Percentiles rank a stretch among this genome's conserved stretches.
Evolutionary conservation across 2,888 invertebrate species (phyloP).

Genomic region (Drosophila multiciliata): DNA sequence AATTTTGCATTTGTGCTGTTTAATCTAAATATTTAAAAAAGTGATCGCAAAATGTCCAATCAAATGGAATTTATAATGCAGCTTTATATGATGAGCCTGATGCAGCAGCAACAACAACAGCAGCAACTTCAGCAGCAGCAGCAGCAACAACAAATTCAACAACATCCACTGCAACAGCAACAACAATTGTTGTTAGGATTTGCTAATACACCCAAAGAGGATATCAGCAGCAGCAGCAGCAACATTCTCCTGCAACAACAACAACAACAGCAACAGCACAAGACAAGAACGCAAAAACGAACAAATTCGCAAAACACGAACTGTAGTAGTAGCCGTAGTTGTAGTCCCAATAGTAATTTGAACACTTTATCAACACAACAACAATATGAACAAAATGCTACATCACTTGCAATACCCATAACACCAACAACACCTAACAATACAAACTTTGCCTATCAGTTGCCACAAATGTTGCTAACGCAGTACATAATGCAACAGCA

Average conservation of each 20-base stretch:
- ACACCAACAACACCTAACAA: slow-evolving; percentile 55
- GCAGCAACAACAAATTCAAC: slow-evolving; percentile 35
- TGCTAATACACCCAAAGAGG: slow-evolving; percentile 67
- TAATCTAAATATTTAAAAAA: slow-evolving; percentile 19
- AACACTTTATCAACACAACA: slow-evolving; percentile 59
- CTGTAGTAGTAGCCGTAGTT: slow-evolving; percentile 85
- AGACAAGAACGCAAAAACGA: slow-evolving; percentile 77
- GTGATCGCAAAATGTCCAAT: slow-evolving; percentile 75
- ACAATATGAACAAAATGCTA: slow-evolving; percentile 48
- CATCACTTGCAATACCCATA: slow-evolving; percentile 56
- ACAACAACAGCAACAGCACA: slow-evolving; percentile 45
- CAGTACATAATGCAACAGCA: slow-evolving; percentile 76
- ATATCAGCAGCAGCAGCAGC: slow-evolving; percentile 72
- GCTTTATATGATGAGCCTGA: slow-evolving; percentile 84
- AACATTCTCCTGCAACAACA: slow-evolving; percentile 46
- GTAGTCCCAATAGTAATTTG: slow-evolving; percentile 85
- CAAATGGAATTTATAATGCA: slow-evolving; percentile 84
- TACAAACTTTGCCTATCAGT: slow-evolving; percentile 40
- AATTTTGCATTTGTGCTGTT: slow-evolving; percentile 37
- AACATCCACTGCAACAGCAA: slow-evolving; percentile 28
- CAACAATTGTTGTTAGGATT: slow-evolving; percentile 45
- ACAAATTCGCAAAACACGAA: slow-evolving; percentile 82
- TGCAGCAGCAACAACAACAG: slow-evolving; percentile 82
- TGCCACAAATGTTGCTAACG: slow-evolving; percentile 80
- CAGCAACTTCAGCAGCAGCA: slow-evolving; percentile 71